Evolutionary conservation across 2,113 vertebrate genomes (phyloP).

Genomic region (Pteronura brasiliensis): DNA sequence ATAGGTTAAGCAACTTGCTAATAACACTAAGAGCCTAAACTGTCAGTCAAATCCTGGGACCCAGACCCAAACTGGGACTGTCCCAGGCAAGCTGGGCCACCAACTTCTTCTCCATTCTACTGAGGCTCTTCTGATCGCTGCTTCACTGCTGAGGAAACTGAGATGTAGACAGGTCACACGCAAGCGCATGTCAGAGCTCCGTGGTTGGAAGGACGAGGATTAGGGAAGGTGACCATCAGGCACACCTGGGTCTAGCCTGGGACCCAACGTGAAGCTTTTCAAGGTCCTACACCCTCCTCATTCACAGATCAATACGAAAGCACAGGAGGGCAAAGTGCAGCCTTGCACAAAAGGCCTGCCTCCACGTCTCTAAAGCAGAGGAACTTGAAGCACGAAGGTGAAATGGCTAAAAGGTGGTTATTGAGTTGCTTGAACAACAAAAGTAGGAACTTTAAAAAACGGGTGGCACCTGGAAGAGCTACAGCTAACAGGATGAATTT

Average conservation of each 20-base stretch:
- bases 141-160: background rate
- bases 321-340: background rate
- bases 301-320: background rate
- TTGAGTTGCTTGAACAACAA: background rate
- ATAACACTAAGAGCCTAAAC: background rate
- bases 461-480: background rate
- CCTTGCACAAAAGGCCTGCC: rapidly evolving
- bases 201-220: background rate
- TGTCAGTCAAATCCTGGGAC: background rate
- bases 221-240: too few relatives aligned
- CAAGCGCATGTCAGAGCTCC: background rate
- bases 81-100: background rate
- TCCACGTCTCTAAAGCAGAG: background rate
- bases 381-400: background rate
- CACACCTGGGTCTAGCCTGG: background rate
- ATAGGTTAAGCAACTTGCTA: background rate
- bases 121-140: background rate
- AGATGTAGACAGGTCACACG: background rate
- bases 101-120: background rate
- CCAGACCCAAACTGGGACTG: background rate
- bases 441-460: background rate
- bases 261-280: background rate
- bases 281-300: background rate
- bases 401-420: background rate
- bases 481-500: background rate